Evolutionary conservation across 2,113 vertebrate species (phyloP).

Genomic region (Hemiprocne comata): DNA sequence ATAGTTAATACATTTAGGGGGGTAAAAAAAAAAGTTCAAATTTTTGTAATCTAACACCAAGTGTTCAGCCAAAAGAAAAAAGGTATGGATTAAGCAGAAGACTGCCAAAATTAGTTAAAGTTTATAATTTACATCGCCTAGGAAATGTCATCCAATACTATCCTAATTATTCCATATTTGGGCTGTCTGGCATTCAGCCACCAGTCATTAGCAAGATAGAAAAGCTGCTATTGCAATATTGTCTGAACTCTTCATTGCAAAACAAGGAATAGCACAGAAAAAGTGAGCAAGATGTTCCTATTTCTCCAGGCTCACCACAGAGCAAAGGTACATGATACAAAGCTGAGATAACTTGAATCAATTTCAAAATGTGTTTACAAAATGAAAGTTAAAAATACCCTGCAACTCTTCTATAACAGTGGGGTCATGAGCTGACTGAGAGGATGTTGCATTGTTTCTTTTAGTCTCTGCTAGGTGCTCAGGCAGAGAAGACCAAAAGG

Average conservation of each 20-base stretch:
- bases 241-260: background rate
- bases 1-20: background rate
- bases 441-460: background rate
- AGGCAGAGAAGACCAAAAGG: background rate
- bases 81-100: background rate
- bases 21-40: background rate
- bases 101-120: background rate
- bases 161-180: constrained; percentile 20
- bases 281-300: background rate
- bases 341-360: background rate
- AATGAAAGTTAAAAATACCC: background rate
- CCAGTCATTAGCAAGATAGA: background rate
- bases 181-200: background rate
- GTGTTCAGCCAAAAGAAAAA: background rate
- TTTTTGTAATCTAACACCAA: constrained; percentile 7
- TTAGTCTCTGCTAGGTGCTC: background rate
- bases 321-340: background rate
- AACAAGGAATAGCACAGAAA: background rate
- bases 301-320: background rate
- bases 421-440: background rate
- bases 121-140: background rate
- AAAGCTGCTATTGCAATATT: background rate
- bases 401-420: background rate
- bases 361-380: background rate
- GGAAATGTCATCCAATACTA: background rate